Evolutionary conservation across 92 coral and sea anemone species (phyloP).

Genomic region (Pocillopora grandis): DNA sequence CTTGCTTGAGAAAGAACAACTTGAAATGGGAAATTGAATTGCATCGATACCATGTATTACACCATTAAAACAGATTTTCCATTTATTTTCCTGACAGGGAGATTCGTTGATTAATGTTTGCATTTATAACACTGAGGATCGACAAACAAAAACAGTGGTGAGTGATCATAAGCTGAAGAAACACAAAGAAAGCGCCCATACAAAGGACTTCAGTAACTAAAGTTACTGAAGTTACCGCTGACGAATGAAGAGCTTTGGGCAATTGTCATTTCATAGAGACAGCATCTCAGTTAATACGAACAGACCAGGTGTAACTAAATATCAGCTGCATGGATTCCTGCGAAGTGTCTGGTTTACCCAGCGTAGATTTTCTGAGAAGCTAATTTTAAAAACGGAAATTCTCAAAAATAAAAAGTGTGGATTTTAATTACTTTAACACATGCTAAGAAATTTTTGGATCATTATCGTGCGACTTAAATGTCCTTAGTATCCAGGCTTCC

Average conservation of each 20-base stretch:
- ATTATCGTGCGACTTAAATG: too few species aligned
- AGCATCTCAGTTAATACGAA: neutral
- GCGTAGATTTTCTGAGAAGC: too few species aligned
- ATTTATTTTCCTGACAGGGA: conserved; percentile 4
- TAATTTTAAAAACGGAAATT: too few species aligned
- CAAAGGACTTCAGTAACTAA: neutral
- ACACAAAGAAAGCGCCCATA: neutral
- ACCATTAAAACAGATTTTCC: neutral
- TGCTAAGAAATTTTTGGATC: too few species aligned
- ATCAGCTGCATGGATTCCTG: too few species aligned
- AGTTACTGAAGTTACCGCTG: neutral
- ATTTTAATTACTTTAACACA: too few species aligned
- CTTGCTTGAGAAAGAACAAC: too few species aligned
- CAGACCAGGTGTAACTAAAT: neutral
- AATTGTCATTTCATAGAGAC: neutral
- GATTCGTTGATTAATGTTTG: conserved; percentile 34
- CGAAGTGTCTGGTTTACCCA: too few species aligned
- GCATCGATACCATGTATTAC: neutral
- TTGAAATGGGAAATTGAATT: too few species aligned
- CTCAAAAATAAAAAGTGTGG: too few species aligned
- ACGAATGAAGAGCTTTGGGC: too few species aligned
- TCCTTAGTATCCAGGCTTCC: too few species aligned
- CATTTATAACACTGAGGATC: conserved; percentile 8
- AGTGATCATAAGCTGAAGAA: neutral
- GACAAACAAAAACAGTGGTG: neutral